Percentiles rank a stretch among this genome's conserved stretches.
Evolutionary conservation across 2,113 vertebrate genomes (phyloP).

Genomic region (Ptilonorhynchus violaceus): DNA sequence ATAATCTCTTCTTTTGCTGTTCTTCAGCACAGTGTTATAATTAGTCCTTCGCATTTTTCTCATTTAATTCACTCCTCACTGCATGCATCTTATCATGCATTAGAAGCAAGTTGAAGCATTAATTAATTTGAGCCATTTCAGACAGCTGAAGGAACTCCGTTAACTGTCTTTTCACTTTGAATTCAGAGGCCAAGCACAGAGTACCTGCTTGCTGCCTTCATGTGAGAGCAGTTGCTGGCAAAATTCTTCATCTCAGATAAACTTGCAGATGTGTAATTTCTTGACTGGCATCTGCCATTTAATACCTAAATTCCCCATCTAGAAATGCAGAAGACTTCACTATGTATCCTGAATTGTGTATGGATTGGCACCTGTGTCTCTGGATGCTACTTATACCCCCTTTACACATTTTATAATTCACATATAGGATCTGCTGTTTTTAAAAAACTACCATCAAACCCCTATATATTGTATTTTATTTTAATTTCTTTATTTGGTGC

Average conservation of each 20-base stretch:
- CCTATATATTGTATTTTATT: not conserved
- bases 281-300: not conserved
- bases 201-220: not conserved
- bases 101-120: not conserved
- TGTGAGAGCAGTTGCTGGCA: not conserved
- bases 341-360: not conserved
- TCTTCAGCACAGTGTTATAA: not conserved
- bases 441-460: not conserved
- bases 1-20: not conserved
- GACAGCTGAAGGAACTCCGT: not conserved
- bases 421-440: not conserved
- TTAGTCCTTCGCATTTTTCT: not conserved
- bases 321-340: not conserved
- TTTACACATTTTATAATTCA: not conserved
- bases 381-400: not conserved
- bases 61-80: not conserved
- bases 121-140: conserved; percentile 42
- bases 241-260: not conserved
- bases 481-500: not conserved
- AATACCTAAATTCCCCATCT: not conserved
- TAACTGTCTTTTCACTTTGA: not conserved
- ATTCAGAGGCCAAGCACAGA: not conserved
- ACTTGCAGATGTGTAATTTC: not conserved
- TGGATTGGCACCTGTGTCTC: not conserved
- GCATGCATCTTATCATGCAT: not conserved